Conservation (phyloP, 92 coral and sea anemone species). For the Muricea muricata region DNA sequence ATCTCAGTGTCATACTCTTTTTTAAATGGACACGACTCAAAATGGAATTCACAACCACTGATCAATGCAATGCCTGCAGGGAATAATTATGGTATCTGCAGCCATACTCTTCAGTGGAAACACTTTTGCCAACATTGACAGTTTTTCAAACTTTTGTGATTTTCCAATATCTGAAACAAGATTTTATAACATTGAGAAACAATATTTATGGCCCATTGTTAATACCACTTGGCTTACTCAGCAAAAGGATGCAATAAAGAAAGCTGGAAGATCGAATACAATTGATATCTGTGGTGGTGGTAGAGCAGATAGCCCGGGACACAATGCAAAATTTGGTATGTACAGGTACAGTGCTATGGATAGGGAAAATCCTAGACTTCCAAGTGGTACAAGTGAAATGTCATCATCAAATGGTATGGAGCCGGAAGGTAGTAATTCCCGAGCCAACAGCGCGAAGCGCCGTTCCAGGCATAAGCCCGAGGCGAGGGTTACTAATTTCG, state of each 20-base stretch:
- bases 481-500: too few relatives aligned
- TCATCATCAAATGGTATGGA: conserved; percentile 50
- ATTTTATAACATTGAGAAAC: background rate
- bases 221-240: background rate
- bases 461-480: too few relatives aligned
- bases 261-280: background rate
- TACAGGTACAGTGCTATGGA: background rate
- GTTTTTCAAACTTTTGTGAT: background rate
- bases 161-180: background rate
- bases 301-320: conserved; percentile 4
- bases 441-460: too few relatives aligned
- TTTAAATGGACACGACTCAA: background rate
- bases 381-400: conserved; percentile 36
- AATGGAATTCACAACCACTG: background rate
- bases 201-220: background rate
- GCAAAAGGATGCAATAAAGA: background rate
- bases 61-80: background rate
- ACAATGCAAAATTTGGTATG: conserved; percentile 36
- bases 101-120: background rate
- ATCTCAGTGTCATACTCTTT: background rate
- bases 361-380: conserved; percentile 36
- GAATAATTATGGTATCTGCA: background rate
- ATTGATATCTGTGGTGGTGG: background rate
- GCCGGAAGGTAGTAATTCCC: conserved; percentile 42
- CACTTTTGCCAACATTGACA: background rate